These are phyloP conservation scores for Pundamilia nyererei DNA, from an alignment of 2,113 vertebrate species.

Conservation along the genomic window DNA sequence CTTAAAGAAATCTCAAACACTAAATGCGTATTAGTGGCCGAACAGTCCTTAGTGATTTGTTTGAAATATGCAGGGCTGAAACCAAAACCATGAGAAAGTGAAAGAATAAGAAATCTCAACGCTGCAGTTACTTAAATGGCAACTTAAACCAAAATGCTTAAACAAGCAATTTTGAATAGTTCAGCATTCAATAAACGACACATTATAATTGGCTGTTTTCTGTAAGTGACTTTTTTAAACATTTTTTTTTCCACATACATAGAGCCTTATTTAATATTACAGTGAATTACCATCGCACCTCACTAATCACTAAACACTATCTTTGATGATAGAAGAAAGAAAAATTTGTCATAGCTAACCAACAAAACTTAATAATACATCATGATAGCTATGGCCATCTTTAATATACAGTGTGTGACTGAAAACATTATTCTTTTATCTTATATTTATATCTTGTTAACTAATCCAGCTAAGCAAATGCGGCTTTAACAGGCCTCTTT, in stretches of 20 bases:
- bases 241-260: not conserved
- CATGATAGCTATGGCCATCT: not conserved
- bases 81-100: not conserved
- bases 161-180: not conserved
- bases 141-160: not conserved
- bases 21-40: not conserved
- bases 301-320: not conserved
- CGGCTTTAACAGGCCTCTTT: not conserved
- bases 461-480: not conserved
- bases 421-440: not conserved
- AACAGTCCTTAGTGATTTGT: not conserved
- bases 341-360: not conserved
- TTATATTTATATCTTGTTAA: not conserved
- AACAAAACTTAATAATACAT: not conserved
- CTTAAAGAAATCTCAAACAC: not conserved
- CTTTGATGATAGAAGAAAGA: not conserved
- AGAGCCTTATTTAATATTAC: not conserved
- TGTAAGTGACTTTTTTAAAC: not conserved
- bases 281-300: not conserved
- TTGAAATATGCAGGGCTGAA: not conserved
- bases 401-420: not conserved
- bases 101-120: not conserved
- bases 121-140: not conserved
- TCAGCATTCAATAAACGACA: not conserved
- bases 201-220: not conserved